Percentiles rank a stretch among this genome's conserved stretches.
Conservation (phyloP, 2,113 vertebrate species). For the Pongo abelii region DNA sequence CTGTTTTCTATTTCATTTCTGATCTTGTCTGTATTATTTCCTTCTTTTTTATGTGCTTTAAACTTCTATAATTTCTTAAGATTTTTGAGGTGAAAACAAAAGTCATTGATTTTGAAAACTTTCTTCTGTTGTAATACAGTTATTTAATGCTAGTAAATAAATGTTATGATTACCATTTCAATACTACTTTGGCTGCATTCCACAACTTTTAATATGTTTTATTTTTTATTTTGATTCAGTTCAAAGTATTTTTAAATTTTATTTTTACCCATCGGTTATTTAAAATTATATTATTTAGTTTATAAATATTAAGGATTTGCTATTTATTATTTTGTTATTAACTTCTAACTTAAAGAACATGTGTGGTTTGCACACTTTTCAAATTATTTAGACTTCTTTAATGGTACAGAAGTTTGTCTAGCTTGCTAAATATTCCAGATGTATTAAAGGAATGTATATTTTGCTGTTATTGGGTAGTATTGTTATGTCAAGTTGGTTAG, state of each 20-base stretch:
- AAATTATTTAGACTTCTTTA: not conserved
- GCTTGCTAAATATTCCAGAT: not conserved
- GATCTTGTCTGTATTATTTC: not conserved
- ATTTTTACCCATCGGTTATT: not conserved
- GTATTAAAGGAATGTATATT: not conserved
- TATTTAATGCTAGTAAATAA: not conserved
- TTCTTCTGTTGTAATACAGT: not conserved
- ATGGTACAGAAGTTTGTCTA: not conserved
- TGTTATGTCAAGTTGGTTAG: not conserved
- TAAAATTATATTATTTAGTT: not conserved
- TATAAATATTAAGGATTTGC: not conserved
- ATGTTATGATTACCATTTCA: not conserved
- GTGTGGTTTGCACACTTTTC: not conserved
- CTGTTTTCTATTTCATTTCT: constrained; percentile 9
- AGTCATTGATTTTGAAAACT: not conserved
- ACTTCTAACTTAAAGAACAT: not conserved
- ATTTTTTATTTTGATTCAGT: not conserved
- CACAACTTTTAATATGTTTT: not conserved
- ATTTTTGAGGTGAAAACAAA: constrained; percentile 13
- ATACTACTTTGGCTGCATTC: not conserved
- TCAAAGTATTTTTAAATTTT: not conserved
- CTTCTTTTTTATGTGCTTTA: not conserved
- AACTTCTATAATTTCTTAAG: not conserved
- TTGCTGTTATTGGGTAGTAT: not conserved
- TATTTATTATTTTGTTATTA: not conserved